A percentile compares a stretch with the other conserved stretches of the same genome.
Conservation (phyloP, 2,888 invertebrate species). For the Tuta absoluta region DNA sequence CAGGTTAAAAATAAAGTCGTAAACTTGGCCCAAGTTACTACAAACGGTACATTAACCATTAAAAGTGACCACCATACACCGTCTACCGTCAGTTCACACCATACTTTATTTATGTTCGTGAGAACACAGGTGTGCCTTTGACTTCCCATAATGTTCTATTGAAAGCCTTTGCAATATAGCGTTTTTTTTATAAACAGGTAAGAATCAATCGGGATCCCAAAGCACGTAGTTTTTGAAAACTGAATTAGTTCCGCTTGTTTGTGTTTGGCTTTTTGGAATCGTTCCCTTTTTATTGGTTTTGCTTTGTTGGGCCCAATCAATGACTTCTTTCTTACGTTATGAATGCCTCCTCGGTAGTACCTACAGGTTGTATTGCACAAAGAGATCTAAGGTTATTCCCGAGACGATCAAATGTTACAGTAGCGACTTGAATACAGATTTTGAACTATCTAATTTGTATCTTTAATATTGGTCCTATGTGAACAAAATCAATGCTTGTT, state of each 20-base stretch:
- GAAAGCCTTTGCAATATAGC: background rate
- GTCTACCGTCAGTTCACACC: background rate
- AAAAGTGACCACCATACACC: slow-evolving; percentile 2
- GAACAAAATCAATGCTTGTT: background rate
- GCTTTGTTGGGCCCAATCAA: background rate
- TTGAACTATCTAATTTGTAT: background rate
- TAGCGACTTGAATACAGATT: background rate
- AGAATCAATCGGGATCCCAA: slow-evolving; percentile 43
- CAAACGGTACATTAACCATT: slow-evolving; percentile 8
- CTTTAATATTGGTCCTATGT: background rate
- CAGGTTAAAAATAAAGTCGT: slow-evolving; percentile 18
- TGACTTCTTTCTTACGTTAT: background rate
- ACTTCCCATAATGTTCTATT: slow-evolving; percentile 9
- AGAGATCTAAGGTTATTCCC: background rate
- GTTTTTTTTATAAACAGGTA: slow-evolving; percentile 28
- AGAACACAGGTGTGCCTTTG: slow-evolving; percentile 15
- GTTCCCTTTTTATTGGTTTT: slow-evolving; percentile 9
- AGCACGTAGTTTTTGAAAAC: slow-evolving; percentile 42
- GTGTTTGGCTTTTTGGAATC: background rate
- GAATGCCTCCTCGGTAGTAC: background rate
- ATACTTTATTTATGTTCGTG: slow-evolving; percentile 12
- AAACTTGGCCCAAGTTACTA: slow-evolving; percentile 4
- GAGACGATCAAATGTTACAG: background rate
- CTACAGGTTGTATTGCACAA: background rate
- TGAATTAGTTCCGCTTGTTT: slow-evolving; percentile 33